Evolutionary conservation across 1,140 invertebrate species (phyloP).

Genomic region (Asobara japonica): DNA sequence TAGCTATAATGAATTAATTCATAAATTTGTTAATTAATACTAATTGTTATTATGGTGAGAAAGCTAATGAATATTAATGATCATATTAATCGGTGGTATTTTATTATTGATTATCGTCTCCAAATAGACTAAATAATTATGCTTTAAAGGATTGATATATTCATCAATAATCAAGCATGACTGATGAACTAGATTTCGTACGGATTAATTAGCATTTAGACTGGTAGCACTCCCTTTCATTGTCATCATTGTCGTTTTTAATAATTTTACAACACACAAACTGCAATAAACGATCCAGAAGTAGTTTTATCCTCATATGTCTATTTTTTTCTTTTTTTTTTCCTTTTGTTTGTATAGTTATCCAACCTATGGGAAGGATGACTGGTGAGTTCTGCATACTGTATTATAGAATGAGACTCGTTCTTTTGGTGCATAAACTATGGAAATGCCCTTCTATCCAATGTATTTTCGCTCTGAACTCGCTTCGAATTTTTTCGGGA

Average conservation of each 20-base stretch:
- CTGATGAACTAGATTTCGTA: not conserved
- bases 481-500: too few species aligned
- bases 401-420: conserved; percentile 59
- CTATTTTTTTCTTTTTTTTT: conserved; percentile 27
- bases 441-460: too few species aligned
- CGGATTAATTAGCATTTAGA: not conserved
- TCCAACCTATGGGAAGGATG: conserved; percentile 71
- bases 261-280: not conserved
- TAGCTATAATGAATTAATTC: too few species aligned
- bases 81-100: too few species aligned
- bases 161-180: not conserved
- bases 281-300: conserved; percentile 20
- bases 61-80: too few species aligned
- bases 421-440: too few species aligned
- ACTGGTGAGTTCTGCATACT: conserved; percentile 69
- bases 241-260: conserved; percentile 11
- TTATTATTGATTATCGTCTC: too few species aligned
- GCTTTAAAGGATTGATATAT: not conserved
- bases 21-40: too few species aligned
- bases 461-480: too few species aligned
- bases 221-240: not conserved
- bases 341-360: conserved; percentile 68
- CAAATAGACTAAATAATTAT: too few species aligned
- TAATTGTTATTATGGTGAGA: too few species aligned
- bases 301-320: conserved; percentile 43